Evolutionary conservation across 2,113 vertebrate species (phyloP), one percentile per base, ranked within the genome.

Genomic region (Athene noctua): DNA sequence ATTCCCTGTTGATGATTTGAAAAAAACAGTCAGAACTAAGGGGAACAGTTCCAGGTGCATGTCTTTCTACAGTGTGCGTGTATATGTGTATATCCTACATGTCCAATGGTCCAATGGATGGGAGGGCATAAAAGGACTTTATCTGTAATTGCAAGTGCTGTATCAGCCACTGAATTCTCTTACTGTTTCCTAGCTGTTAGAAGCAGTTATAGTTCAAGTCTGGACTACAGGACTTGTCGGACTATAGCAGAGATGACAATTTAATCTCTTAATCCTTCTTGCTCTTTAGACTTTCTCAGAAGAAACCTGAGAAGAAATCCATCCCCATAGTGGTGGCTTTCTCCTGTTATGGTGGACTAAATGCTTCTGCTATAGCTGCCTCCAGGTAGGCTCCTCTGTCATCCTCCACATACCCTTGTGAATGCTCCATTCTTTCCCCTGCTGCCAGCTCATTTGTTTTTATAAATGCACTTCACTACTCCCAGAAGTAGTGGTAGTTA

Each of bases 231-330:
- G 72, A 95, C 49, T 92, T 95, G 54, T 86, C 92, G 95, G 83
- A 84, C 82, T 42, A 6, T 65, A 89, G 87, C 93, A 83, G 87
- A 95, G 72, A 96, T 95, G 95, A 95, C 68, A 82, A 96, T 93
- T 97, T 96, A 97, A 96, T 96, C 74, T 97, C 90, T 97, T 97
- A 96, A 96, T 96, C 92, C 94, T 96, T 96, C 93, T 97, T 88
- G 55, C 90, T 96, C 96, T 97, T 97, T 91, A 97, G 97, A 95
- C 94, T 95, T 97, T 97, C 96, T 97, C 96, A 96, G 96, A 97
- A 95, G 97, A 97, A 89, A 82, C 94, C 92, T 97, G 92, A 96
- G 95, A 97, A 92, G 97, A 92, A 95, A 78, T 93, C 87, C 93
- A 72, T 97, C 92, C 85, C 88, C 95, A 91, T 97, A 96, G 88